Evolutionary conservation across 1,140 invertebrate species (phyloP).

Genomic region (Heliconius hewitsoni): DNA sequence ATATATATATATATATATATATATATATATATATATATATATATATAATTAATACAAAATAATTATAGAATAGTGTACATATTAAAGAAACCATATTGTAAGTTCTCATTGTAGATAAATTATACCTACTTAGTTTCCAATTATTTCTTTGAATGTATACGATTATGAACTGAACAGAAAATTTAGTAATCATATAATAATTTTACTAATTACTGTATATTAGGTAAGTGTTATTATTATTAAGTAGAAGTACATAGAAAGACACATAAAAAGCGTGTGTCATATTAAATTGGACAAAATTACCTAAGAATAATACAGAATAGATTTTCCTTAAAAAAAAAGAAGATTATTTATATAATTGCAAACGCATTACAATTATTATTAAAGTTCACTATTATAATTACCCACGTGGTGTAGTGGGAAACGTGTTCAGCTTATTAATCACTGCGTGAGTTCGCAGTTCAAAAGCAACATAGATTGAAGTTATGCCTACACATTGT

Average conservation of each 20-base stretch:
- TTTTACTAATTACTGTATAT: neutral
- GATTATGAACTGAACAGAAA: neutral
- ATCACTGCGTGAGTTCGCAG: neutral
- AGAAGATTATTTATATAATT: neutral
- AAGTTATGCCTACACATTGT: neutral
- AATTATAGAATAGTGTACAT: neutral
- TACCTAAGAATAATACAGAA: too few species aligned
- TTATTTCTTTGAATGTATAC: neutral
- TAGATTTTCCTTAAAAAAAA: too few species aligned
- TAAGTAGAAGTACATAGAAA: neutral
- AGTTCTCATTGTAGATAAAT: neutral
- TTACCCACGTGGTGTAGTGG: constrained; percentile 9
- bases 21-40: neutral
- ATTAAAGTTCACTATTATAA: neutral
- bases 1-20: too few species aligned
- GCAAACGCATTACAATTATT: neutral
- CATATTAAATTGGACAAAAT: too few species aligned
- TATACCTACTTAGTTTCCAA: neutral
- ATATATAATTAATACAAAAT: neutral
- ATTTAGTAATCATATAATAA: constrained; percentile 3
- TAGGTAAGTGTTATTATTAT: neutral
- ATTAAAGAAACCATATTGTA: neutral
- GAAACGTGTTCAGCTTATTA: constrained; percentile 5
- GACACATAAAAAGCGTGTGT: too few species aligned
- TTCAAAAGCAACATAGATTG: neutral